A percentile compares a stretch with the other conserved stretches of the same genome.
Conservation (phyloP, 2,888 invertebrate species). For the Eulithis testata region DNA sequence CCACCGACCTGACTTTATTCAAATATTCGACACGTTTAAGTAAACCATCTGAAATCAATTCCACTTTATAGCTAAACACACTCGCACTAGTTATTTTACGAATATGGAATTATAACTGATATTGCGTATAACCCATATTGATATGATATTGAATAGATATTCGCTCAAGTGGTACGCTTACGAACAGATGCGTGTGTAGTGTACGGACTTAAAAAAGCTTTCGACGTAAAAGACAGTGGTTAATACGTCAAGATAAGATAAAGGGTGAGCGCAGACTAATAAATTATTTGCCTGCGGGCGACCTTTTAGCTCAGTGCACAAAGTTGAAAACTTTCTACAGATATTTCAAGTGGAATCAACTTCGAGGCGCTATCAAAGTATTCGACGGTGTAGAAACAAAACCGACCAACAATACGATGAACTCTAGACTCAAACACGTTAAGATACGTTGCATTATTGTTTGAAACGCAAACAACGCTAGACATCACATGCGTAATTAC, state of each 20-base stretch:
- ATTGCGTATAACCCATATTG: too few species aligned
- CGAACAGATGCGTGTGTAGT: too few species aligned
- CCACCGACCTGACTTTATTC: conserved; percentile 23
- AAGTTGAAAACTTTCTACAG: conserved; percentile 1
- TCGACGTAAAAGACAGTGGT: too few species aligned
- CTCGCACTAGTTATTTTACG: too few species aligned
- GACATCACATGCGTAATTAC: background rate
- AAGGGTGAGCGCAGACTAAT: too few species aligned
- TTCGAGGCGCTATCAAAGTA: background rate
- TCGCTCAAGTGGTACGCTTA: too few species aligned
- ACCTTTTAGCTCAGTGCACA: background rate
- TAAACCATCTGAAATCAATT: conserved; percentile 3
- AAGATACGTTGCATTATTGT: conserved; percentile 5
- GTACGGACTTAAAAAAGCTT: too few species aligned
- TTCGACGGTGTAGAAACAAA: conserved; percentile 9
- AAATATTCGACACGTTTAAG: conserved; percentile 13
- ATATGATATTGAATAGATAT: too few species aligned
- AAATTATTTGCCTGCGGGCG: too few species aligned
- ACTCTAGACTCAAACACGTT: background rate
- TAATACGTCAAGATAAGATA: too few species aligned
- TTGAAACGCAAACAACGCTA: conserved; percentile 5
- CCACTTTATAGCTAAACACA: background rate
- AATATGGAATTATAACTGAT: too few species aligned
- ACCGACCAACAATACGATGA: conserved; percentile 8
- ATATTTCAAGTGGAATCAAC: conserved; percentile 18